These are phyloP conservation scores for Drosophila trapezifrons DNA, from an alignment of 1,140 invertebrate genomes.

Conservation along the genomic window DNA sequence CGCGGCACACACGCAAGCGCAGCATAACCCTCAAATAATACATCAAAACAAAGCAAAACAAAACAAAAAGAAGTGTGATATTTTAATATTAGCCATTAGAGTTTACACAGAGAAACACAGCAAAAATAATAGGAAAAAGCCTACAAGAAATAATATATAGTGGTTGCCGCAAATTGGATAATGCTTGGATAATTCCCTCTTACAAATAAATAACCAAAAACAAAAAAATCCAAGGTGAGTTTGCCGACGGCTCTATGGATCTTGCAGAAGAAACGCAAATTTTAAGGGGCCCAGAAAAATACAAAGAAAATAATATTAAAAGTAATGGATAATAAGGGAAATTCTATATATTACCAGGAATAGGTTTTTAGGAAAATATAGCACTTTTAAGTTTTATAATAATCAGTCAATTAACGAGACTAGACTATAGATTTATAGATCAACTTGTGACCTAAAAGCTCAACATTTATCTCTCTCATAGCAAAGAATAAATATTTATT, in stretches of 20 bases:
- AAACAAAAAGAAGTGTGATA: slow-evolving; percentile 63
- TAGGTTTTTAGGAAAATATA: neutral
- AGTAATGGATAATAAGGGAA: neutral
- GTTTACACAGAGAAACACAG: slow-evolving; percentile 57
- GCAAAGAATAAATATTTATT: neutral
- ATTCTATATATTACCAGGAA: neutral
- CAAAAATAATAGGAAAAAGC: slow-evolving; percentile 20
- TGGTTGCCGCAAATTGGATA: slow-evolving; percentile 58
- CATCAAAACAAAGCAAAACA: slow-evolving; percentile 52
- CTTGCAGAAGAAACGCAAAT: neutral
- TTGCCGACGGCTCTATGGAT: slow-evolving; percentile 31
- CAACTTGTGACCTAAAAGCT: neutral
- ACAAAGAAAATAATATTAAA: neutral
- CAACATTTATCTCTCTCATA: neutral
- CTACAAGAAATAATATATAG: slow-evolving; percentile 4
- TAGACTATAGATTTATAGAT: no score
- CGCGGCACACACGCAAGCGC: slow-evolving; percentile 53
- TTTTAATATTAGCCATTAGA: slow-evolving; percentile 80
- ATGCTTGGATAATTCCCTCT: slow-evolving; percentile 71
- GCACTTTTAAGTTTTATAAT: no score
- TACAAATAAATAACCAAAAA: slow-evolving; percentile 35
- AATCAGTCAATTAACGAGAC: neutral
- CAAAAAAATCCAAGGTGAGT: slow-evolving; percentile 56
- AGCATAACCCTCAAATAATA: slow-evolving; percentile 46
- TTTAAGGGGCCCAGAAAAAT: no score